Conservation (phyloP, 1,140 invertebrate species). For the Drosophila pallidifrons region DNA sequence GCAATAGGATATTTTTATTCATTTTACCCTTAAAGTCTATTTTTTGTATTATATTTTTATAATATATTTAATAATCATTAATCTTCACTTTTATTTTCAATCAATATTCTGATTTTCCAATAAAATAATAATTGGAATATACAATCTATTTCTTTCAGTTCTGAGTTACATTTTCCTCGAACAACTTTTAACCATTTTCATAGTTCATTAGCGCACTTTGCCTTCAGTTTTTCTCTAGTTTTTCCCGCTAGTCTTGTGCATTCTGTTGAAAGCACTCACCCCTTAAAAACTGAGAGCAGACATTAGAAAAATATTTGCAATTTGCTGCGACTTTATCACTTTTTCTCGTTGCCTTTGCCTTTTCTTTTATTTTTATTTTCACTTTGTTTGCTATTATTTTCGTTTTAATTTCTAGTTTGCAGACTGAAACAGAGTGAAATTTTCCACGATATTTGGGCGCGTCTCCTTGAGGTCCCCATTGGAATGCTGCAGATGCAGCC, state of each 20-base stretch:
- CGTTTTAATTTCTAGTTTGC: constrained; percentile 12
- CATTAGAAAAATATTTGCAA: constrained; percentile 79
- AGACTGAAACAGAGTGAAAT: constrained; percentile 14
- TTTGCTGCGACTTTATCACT: constrained; percentile 41
- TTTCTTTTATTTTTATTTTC: constrained; percentile 48
- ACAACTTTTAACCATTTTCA: constrained; percentile 53
- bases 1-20: no score
- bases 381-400: constrained; percentile 51
- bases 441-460: constrained; percentile 4
- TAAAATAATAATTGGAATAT: no score
- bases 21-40: no score
- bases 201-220: constrained; percentile 68
- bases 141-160: no score
- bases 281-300: constrained; percentile 64
- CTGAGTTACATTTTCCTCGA: no score
- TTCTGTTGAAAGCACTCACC: constrained; percentile 27
- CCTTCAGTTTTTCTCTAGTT: constrained; percentile 2
- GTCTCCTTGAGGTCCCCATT: not conserved
- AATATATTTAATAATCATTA: no score
- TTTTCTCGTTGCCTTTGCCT: not conserved
- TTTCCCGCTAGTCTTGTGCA: not conserved
- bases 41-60: no score
- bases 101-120: no score
- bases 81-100: no score
- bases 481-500: constrained; percentile 20